phyloP scores from a whole-genome alignment of 2,888 invertebrate species.

The Dryobota labecula region DNA sequence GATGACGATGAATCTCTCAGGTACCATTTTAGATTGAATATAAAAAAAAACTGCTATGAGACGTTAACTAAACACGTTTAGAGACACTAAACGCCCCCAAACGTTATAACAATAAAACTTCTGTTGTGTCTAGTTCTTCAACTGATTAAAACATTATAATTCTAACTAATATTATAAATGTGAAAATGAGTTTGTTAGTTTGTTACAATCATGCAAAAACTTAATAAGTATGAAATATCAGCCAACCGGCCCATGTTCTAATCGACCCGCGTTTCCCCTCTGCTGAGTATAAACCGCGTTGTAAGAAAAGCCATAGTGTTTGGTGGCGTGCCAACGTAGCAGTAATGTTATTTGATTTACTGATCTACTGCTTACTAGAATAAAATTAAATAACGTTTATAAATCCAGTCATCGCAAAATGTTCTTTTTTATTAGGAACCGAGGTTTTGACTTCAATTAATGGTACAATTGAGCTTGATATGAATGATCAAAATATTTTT shows the following conservation, averaged over 20 bases:
- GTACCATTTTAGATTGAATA: too few species aligned
- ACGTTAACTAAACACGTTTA: too few species aligned
- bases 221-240: conserved; percentile 16
- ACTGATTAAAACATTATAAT: too few species aligned
- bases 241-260: conserved; percentile 21
- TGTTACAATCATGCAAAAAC: too few species aligned
- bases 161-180: too few species aligned
- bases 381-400: conserved; percentile 56
- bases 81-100: too few species aligned
- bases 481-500: conserved; percentile 13
- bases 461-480: neutral
- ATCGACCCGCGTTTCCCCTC: conserved; percentile 25
- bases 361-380: conserved; percentile 30
- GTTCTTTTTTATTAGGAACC: conserved; percentile 9
- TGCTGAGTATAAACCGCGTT: conserved; percentile 32
- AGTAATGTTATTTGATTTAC: conserved; percentile 53
- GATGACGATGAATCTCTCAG: too few species aligned
- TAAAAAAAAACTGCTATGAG: too few species aligned
- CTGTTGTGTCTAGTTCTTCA: too few species aligned
- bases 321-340: conserved; percentile 53
- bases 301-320: conserved; percentile 41
- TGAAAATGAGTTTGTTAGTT: too few species aligned
- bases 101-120: too few species aligned
- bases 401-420: conserved; percentile 40
- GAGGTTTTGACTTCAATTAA: neutral